A percentile compares a stretch with the other conserved stretches of the same genome.
Evolutionary conservation across 1,140 invertebrate species (phyloP).

Genomic region (Lasioglossum albipes): DNA sequence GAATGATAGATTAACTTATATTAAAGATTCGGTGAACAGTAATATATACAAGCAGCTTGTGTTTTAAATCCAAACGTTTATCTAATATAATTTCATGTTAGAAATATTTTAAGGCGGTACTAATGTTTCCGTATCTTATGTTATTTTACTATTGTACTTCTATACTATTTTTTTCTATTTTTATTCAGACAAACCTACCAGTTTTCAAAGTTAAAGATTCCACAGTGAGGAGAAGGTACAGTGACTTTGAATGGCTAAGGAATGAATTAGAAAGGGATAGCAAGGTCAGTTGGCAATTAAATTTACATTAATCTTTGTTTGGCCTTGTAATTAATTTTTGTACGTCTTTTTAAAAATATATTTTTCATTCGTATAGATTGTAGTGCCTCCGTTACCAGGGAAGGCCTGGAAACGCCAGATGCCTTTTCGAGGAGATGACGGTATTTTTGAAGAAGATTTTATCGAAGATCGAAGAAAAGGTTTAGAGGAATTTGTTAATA

Average conservation of each 20-base stretch:
- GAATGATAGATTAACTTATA: background rate
- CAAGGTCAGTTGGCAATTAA: conserved; percentile 86
- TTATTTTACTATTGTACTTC: background rate
- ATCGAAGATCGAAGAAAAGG: conserved; percentile 99
- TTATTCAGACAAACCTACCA: conserved; percentile 97
- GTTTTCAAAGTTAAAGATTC: conserved; percentile 99
- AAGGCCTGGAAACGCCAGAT: conserved; percentile 99
- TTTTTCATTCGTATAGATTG: conserved; percentile 86
- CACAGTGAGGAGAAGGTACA: conserved; percentile 97
- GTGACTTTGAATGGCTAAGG: conserved; percentile 99
- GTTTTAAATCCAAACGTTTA: background rate
- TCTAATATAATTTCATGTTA: background rate
- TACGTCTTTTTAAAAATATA: conserved; percentile 3
- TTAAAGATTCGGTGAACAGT: background rate
- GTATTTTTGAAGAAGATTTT: conserved; percentile 99
- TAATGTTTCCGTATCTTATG: background rate
- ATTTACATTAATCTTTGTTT: background rate
- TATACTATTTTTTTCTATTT: background rate
- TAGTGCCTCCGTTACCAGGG: conserved; percentile 97
- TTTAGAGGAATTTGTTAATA: conserved; percentile 99
- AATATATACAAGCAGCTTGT: too few species aligned
- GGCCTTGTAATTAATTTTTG: too few species aligned
- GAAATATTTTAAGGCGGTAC: background rate
- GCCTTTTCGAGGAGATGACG: conserved; percentile 98
- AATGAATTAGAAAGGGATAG: conserved; percentile 99